phyloP scores from a whole-genome alignment of 2,888 invertebrate genomes.

The Lycaena phlaeas region DNA sequence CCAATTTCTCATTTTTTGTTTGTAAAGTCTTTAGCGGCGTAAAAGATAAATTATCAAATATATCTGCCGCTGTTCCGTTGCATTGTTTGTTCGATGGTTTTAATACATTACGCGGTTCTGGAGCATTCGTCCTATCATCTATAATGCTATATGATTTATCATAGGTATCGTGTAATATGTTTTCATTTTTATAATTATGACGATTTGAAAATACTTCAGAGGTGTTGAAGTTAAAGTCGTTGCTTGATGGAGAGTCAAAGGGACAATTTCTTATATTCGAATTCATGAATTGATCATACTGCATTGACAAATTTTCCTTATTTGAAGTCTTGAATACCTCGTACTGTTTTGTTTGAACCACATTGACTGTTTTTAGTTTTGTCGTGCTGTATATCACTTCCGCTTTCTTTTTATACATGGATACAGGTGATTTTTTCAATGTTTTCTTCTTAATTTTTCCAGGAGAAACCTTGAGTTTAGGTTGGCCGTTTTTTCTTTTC shows the following conservation, averaged over 20 bases:
- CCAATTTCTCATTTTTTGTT: conserved; percentile 40
- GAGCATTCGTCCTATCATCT: conserved; percentile 18
- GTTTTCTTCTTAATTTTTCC: conserved; percentile 53
- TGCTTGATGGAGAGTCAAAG: conserved; percentile 45
- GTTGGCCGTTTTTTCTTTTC: conserved; percentile 36
- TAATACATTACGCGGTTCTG: conserved; percentile 33
- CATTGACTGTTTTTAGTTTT: conserved; percentile 35
- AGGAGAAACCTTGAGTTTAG: conserved; percentile 51
- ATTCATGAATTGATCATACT: conserved; percentile 33
- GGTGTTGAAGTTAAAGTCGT: conserved; percentile 48
- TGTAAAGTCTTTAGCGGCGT: conserved; percentile 46
- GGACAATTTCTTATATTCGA: conserved; percentile 39
- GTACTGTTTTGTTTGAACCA: conserved; percentile 34
- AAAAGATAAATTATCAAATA: conserved; percentile 58
- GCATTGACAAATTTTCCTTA: conserved; percentile 38
- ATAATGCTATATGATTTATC: conserved; percentile 34
- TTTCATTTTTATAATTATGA: conserved; percentile 29
- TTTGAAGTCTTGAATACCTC: conserved; percentile 31
- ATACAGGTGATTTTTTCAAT: conserved; percentile 49
- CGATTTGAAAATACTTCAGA: conserved; percentile 55
- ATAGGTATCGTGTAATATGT: conserved; percentile 43
- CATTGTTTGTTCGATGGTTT: conserved; percentile 44
- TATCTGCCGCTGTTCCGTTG: conserved; percentile 32
- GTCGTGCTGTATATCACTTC: conserved; percentile 42
- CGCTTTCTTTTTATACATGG: conserved; percentile 48